phyloP scores from a whole-genome alignment of 2,888 invertebrate species.

The Drosophila kokeensis region DNA sequence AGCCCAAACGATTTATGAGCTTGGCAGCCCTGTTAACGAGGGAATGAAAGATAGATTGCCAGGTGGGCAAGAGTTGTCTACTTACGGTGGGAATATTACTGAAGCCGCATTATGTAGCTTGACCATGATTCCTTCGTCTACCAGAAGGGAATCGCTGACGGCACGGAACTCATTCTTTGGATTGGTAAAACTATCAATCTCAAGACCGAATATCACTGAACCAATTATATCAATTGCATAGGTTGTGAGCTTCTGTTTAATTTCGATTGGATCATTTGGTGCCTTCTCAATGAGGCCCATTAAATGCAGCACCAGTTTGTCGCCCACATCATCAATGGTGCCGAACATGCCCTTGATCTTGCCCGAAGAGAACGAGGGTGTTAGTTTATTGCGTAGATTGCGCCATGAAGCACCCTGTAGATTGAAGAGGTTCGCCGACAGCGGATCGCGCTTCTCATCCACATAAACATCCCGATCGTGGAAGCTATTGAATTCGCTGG shows the following conservation, averaged over 20 bases:
- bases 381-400: constrained; percentile 87
- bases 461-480: constrained; percentile 88
- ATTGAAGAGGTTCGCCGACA: constrained; percentile 86
- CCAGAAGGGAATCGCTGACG: constrained; percentile 59
- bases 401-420: constrained; percentile 87
- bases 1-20: constrained; percentile 61
- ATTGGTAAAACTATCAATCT: constrained; percentile 83
- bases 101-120: constrained; percentile 60
- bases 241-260: constrained; percentile 80
- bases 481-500: constrained; percentile 88
- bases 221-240: constrained; percentile 85
- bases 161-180: constrained; percentile 81
- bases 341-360: constrained; percentile 89
- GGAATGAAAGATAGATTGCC: not conserved
- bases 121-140: constrained; percentile 24
- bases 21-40: constrained; percentile 59
- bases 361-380: constrained; percentile 89
- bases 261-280: constrained; percentile 85
- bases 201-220: constrained; percentile 85
- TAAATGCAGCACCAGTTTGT: constrained; percentile 86
- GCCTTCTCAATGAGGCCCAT: constrained; percentile 74
- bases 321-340: constrained; percentile 87
- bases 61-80: not conserved
- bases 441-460: constrained; percentile 87
- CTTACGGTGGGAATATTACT: constrained; percentile 80